Percentiles rank a stretch among this genome's conserved stretches.
Evolutionary conservation across 2,113 vertebrate genomes (phyloP).

Genomic region (Pongo pygmaeus): DNA sequence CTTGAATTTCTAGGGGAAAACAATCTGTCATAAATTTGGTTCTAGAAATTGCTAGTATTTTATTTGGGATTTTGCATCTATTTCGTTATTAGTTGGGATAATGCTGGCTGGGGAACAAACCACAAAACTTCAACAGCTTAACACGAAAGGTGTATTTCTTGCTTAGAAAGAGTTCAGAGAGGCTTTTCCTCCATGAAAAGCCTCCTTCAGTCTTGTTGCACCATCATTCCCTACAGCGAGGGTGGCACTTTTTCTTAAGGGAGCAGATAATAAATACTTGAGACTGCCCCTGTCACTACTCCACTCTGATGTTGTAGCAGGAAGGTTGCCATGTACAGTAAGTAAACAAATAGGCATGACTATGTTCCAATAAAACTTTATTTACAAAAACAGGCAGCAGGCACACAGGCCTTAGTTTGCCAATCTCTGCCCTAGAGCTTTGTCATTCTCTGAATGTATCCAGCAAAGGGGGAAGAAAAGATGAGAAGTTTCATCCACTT

Average conservation of each 20-base stretch:
- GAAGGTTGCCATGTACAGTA: background rate
- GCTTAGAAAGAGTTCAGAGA: background rate
- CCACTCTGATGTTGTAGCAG: background rate
- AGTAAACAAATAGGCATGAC: background rate
- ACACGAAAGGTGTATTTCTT: background rate
- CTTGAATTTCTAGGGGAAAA: background rate
- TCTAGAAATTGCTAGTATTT: background rate
- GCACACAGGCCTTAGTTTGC: background rate
- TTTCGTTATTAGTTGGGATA: background rate
- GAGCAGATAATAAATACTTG: background rate
- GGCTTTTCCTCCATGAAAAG: background rate
- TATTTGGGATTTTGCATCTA: background rate
- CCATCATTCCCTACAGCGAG: background rate
- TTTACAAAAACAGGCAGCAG: background rate
- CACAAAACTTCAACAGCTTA: background rate
- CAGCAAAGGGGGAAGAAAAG: background rate
- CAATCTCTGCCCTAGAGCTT: background rate
- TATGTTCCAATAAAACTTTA: conserved; percentile 42
- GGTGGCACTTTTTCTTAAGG: background rate
- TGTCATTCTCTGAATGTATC: background rate
- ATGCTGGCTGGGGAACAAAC: background rate
- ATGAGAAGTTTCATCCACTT: background rate
- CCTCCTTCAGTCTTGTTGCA: background rate
- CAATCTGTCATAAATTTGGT: background rate
- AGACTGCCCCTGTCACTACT: background rate